Conservation (phyloP, 2,888 invertebrate species). For the Caenorhabditis sp. region DNA sequence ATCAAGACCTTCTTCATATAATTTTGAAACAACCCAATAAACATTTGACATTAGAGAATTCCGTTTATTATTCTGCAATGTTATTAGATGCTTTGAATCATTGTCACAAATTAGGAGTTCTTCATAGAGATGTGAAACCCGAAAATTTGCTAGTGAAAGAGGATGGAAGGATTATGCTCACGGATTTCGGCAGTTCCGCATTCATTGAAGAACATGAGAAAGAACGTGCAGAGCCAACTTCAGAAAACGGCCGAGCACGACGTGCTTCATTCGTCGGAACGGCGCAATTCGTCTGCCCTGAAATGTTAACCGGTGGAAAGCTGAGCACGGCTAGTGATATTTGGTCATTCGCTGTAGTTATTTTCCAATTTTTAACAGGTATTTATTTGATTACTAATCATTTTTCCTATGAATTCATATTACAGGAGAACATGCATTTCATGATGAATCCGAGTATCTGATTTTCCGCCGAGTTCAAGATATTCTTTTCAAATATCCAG, state of each 20-base stretch:
- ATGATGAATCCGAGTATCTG: constrained; percentile 82
- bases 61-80: constrained; percentile 90
- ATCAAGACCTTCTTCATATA: constrained; percentile 47
- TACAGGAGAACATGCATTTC: constrained; percentile 56
- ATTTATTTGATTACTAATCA: background rate
- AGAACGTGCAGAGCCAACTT: constrained; percentile 7
- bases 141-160: constrained; percentile 95
- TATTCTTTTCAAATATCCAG: constrained; percentile 89
- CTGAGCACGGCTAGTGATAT: constrained; percentile 43
- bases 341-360: constrained; percentile 54
- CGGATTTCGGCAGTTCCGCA: constrained; percentile 93
- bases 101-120: constrained; percentile 56
- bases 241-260: constrained; percentile 14
- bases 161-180: constrained; percentile 93
- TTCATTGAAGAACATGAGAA: constrained; percentile 31
- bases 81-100: constrained; percentile 82
- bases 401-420: constrained; percentile 23
- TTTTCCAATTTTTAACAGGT: constrained; percentile 52
- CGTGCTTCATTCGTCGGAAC: constrained; percentile 86
- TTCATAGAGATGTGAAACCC: constrained; percentile 68
- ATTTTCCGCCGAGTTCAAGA: constrained; percentile 94
- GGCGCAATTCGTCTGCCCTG: constrained; percentile 97
- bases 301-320: constrained; percentile 73
- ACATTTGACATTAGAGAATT: constrained; percentile 77
- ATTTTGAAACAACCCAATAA: constrained; percentile 43